Evolutionary conservation across 2,888 invertebrate genomes (phyloP).

Genomic region (Lepidochitona cinerea): DNA sequence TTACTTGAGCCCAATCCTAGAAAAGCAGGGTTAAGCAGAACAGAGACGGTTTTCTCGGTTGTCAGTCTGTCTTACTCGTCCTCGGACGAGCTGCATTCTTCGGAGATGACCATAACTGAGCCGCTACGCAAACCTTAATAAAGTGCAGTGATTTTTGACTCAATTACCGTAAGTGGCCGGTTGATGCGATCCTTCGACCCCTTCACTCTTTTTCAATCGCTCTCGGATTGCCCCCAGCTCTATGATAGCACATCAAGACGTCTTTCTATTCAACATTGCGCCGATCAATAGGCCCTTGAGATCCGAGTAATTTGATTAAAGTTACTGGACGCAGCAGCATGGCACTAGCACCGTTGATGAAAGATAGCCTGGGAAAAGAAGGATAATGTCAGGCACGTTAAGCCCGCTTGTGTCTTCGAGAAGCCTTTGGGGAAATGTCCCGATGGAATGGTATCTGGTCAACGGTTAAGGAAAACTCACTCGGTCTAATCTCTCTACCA

Average conservation of each 20-base stretch:
- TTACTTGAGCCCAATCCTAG: background rate
- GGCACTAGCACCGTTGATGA: background rate
- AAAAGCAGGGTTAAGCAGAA: too few relatives aligned
- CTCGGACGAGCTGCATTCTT: too few relatives aligned
- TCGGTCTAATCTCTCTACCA: background rate
- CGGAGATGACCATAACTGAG: too few relatives aligned
- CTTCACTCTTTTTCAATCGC: background rate
- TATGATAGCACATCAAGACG: background rate
- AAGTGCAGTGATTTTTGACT: background rate
- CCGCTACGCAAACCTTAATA: too few relatives aligned
- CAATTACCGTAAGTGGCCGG: slow-evolving; percentile 2
- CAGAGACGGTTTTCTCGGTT: too few relatives aligned
- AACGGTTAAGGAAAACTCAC: background rate
- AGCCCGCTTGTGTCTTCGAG: background rate
- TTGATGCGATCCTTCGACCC: background rate
- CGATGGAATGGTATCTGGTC: background rate
- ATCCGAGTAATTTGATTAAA: slow-evolving; percentile 1
- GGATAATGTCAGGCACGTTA: background rate
- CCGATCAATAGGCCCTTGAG: background rate
- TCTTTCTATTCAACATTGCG: background rate
- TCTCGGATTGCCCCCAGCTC: background rate
- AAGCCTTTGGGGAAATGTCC: background rate
- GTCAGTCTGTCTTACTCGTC: too few relatives aligned
- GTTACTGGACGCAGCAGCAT: background rate
- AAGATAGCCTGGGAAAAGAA: background rate